Base-by-base conservation (phyloP, 2,113 vertebrate genomes). In the Melierax canorus region DNA sequence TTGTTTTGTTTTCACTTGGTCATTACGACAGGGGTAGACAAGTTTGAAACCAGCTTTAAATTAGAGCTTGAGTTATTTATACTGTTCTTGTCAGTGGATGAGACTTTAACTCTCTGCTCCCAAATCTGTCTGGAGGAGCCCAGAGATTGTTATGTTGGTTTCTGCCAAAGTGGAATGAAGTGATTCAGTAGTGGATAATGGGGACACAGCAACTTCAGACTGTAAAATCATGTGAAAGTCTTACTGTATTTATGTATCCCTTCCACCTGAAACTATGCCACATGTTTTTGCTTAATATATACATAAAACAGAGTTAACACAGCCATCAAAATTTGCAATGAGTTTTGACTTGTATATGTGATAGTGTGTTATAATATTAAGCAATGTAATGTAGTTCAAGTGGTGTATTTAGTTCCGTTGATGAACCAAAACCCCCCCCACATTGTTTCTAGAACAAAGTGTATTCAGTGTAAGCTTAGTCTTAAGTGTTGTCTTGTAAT, bases 291-390 rank as follows among this genome's bases (percentile, higher is more conserved):
- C 38, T 64, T 36, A 26, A 34, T 18, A 4, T 4, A 6, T 9
- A 34, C 8, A 4, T 29, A 32, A 66, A 63, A n/a, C 3, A 60
- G 82, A 88, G 17, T 39, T 50, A 50, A n/a, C 6, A 4, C 18
- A 72, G 29, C 64, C 23, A 1, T 60, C n/a, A 43, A 20, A 26
- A 6, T 12, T 9, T 26, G 27, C 80, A 13, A 0, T 26, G 79
- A 53, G 50, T 24, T 71, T 59, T 74, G 60, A 11, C 48, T 34
- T 41, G 38, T 18, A 1, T 58, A 4, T 38, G 6, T 45, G 62
- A 23, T 1, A 36, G 45, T 0, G 0, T 39, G 24, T 15, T 27
- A 15, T 1, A 9, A 3, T 5, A 3, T 22, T 56, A 9, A 5
- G 22, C 27, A 14, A 5, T 11, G 13, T 19, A 5, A 10, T 14